Evolutionary conservation across 53 echinoderm and acorn worm genomes (phyloP).

Genomic region (Antedon mediterranea): DNA sequence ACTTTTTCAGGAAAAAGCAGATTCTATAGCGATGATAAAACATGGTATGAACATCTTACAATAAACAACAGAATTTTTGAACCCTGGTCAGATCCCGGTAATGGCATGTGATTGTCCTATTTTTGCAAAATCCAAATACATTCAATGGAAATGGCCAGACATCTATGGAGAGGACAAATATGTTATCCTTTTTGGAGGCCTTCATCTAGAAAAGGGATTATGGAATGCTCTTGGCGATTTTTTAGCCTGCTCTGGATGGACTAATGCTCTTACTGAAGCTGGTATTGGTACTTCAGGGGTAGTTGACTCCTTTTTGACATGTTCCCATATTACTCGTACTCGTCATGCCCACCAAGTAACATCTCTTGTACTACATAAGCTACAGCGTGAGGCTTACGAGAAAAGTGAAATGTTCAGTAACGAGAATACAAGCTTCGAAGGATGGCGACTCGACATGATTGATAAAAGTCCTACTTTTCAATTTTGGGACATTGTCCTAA

Average conservation of each 20-base stretch:
- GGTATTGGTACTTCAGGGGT: slow-evolving; percentile 12
- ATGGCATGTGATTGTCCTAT: no score
- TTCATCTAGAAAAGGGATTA: no score
- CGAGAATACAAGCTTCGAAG: background rate
- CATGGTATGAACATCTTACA: slow-evolving; percentile 13
- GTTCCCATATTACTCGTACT: slow-evolving; percentile 10
- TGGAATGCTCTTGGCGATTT: background rate
- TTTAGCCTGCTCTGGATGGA: no score
- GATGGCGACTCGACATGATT: slow-evolving; percentile 1
- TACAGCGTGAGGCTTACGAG: no score
- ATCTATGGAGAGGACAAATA: no score
- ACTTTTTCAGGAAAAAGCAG: slow-evolving; percentile 7
- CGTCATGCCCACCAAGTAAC: slow-evolving; percentile 16
- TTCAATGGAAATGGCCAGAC: no score
- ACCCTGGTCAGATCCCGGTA: no score
- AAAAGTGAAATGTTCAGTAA: no score
- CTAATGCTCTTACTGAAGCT: slow-evolving; percentile 8
- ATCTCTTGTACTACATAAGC: slow-evolving; percentile 11
- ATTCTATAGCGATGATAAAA: slow-evolving; percentile 20
- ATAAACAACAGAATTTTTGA: slow-evolving; percentile 1
- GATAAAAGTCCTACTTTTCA: slow-evolving; percentile 9
- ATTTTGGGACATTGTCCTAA: background rate
- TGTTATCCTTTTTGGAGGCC: no score
- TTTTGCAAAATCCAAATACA: no score
- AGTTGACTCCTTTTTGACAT: slow-evolving; percentile 5